A percentile compares a stretch with the other conserved stretches of the same genome.
phyloP scores from a whole-genome alignment of 2,797 vertebrate genomes.

The Cuniculus paca region DNA sequence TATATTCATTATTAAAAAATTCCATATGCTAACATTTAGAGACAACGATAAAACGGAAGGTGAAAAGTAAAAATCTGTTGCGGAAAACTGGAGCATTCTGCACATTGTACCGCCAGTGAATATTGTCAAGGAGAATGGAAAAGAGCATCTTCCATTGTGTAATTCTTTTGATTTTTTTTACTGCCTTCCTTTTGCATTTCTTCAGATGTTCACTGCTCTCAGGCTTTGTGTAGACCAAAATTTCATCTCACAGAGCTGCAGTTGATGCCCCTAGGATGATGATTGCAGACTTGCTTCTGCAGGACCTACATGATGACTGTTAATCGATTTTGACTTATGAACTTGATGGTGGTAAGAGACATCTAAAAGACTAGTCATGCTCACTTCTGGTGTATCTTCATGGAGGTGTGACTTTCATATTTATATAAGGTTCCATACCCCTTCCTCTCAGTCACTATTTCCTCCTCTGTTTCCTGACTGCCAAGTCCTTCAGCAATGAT shows the following conservation, averaged over 20 bases:
- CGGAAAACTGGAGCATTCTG: background rate
- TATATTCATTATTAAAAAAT: background rate
- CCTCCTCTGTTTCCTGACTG: background rate
- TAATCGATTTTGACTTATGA: background rate
- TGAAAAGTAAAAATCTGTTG: background rate
- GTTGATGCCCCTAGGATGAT: background rate
- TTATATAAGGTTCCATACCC: background rate
- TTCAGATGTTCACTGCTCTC: background rate
- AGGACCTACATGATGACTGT: background rate
- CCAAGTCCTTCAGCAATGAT: fast-evolving
- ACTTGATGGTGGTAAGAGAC: background rate
- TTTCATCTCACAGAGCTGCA: background rate
- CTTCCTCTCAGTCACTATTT: background rate
- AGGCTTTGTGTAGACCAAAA: background rate
- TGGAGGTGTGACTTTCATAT: too few relatives aligned
- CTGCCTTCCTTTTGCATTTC: background rate
- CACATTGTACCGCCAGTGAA: background rate
- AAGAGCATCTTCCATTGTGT: background rate
- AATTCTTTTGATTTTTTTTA: background rate
- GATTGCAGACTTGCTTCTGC: background rate
- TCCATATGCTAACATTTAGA: background rate
- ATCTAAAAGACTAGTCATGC: background rate
- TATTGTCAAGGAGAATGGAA: background rate
- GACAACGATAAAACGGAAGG: background rate
- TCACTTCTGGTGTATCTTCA: too few relatives aligned